phyloP scores from a whole-genome alignment of 2,888 invertebrate genomes.

The Holacanthella duospinosa region DNA sequence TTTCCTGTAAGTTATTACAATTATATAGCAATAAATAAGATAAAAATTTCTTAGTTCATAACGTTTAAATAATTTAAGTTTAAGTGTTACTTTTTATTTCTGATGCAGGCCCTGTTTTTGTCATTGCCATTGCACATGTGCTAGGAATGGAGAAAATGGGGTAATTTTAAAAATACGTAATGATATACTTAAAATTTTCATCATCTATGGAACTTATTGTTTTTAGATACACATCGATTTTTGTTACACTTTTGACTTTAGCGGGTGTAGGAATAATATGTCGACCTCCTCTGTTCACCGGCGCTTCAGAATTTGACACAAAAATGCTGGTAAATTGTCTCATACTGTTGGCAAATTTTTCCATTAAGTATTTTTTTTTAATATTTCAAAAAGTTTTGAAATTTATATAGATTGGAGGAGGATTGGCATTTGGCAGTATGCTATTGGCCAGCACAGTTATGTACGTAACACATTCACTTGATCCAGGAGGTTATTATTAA shows the following conservation, averaged over 20 bases:
- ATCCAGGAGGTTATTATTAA: too few species aligned
- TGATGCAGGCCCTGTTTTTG: constrained; percentile 24
- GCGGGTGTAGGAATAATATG: constrained; percentile 20
- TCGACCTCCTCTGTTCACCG: constrained; percentile 26
- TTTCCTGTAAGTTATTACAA: background rate
- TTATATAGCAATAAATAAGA: background rate
- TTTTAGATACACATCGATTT: constrained; percentile 12
- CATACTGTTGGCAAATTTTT: background rate
- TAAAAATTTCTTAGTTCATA: background rate
- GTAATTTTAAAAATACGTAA: background rate
- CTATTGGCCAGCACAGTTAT: constrained; percentile 18
- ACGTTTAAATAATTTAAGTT: too few species aligned
- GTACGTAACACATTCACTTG: too few species aligned
- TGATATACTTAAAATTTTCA: background rate
- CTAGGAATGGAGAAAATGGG: constrained; percentile 22
- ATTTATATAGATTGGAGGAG: constrained; percentile 20
- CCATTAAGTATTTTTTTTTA: background rate
- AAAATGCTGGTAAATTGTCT: constrained; percentile 18
- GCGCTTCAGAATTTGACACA: constrained; percentile 14
- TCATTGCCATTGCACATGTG: constrained; percentile 24
- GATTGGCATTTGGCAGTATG: constrained; percentile 21
- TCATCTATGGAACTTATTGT: too few species aligned
- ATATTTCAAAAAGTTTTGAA: background rate
- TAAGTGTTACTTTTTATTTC: background rate
- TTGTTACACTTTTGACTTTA: constrained; percentile 14